Evolutionary conservation across 2,888 invertebrate species (phyloP).

Genomic region (Cephonodes hylas): DNA sequence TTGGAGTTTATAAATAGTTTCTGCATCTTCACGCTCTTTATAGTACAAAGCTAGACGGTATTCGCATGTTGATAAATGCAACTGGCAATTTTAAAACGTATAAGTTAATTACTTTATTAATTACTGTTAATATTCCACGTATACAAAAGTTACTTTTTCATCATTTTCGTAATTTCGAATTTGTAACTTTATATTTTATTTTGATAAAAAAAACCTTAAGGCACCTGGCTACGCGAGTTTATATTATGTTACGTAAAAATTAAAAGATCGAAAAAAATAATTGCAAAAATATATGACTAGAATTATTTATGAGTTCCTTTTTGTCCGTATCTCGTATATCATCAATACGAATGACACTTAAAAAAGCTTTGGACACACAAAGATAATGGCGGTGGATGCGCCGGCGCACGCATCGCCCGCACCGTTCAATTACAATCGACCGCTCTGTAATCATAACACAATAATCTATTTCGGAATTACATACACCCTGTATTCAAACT

Average conservation of each 20-base stretch:
- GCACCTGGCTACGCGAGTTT: no score
- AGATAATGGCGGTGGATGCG: slow-evolving; percentile 49
- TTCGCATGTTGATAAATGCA: not conserved
- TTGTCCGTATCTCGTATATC: not conserved
- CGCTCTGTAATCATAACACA: slow-evolving; percentile 75
- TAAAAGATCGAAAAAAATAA: not conserved
- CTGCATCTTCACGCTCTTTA: not conserved
- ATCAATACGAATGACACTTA: slow-evolving; percentile 16
- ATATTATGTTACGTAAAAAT: no score
- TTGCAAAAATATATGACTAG: not conserved
- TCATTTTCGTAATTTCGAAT: no score
- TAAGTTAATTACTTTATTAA: no score
- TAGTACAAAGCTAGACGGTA: not conserved
- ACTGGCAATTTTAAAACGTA: no score
- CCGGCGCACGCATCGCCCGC: slow-evolving; percentile 31
- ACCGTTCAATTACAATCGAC: slow-evolving; percentile 47
- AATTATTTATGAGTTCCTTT: not conserved
- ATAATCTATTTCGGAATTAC: slow-evolving; percentile 59
- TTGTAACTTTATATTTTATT: no score
- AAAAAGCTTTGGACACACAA: slow-evolving; percentile 25
- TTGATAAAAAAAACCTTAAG: no score
- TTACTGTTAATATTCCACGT: no score
- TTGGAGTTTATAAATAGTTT: slow-evolving; percentile 1
- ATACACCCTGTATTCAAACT: slow-evolving; percentile 37
- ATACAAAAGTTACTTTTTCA: no score